These are phyloP conservation scores for Cephus pulcher DNA, from an alignment of 2,888 invertebrate species.

Conservation along the genomic window DNA sequence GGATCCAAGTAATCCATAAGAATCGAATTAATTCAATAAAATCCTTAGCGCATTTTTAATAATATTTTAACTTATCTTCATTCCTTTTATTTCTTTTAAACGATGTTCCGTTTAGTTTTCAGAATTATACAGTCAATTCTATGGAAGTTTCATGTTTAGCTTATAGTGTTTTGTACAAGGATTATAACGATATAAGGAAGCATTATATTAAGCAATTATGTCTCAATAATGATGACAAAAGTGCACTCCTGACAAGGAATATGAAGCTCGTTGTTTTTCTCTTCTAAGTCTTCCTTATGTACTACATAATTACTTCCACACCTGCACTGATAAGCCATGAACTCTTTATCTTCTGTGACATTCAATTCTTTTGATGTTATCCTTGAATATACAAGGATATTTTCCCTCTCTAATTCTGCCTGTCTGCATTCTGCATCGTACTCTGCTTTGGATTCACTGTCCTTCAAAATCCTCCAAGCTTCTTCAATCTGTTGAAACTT, in stretches of 20 bases:
- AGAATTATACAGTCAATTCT: background rate
- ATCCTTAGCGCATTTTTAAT: background rate
- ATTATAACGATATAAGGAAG: background rate
- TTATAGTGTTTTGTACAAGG: background rate
- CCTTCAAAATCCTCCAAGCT: slow-evolving; percentile 79
- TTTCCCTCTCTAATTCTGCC: slow-evolving; percentile 69
- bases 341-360: slow-evolving; percentile 59
- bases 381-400: slow-evolving; percentile 73
- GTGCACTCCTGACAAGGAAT: slow-evolving; percentile 79
- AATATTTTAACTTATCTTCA: slow-evolving; percentile 2
- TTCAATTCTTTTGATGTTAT: slow-evolving; percentile 69
- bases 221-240: slow-evolving; percentile 73
- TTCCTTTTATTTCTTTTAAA: background rate
- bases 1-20: background rate
- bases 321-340: slow-evolving; percentile 72
- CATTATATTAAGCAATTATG: slow-evolving; percentile 25
- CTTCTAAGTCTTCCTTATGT: slow-evolving; percentile 57
- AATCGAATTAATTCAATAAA: background rate
- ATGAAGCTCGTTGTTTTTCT: slow-evolving; percentile 47
- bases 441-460: slow-evolving; percentile 71
- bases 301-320: slow-evolving; percentile 76
- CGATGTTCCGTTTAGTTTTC: background rate
- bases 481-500: slow-evolving; percentile 72
- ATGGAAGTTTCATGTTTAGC: background rate
- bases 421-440: slow-evolving; percentile 76